These are phyloP conservation scores for Python bivittatus DNA, from an alignment of 2,113 vertebrate species.

Conservation along the genomic window DNA sequence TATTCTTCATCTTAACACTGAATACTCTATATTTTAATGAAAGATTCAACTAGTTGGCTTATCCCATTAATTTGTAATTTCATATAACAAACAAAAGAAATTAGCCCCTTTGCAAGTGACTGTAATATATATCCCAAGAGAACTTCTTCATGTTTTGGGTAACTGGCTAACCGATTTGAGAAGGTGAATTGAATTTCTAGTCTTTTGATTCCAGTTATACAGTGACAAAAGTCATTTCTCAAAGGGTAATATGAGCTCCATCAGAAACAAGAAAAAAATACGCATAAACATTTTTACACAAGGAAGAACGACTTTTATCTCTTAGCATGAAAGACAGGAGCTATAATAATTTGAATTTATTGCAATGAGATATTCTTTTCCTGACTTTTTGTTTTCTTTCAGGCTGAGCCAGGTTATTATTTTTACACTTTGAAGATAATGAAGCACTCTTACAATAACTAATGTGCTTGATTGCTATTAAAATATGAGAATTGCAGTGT, in stretches of 20 bases:
- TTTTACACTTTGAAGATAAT: background rate
- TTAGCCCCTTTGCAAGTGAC: background rate
- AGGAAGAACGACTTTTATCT: background rate
- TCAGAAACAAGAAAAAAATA: background rate
- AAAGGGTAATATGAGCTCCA: background rate
- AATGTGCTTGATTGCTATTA: background rate
- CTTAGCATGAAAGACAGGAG: background rate
- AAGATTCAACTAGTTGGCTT: background rate
- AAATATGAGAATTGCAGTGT: background rate
- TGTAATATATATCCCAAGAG: background rate
- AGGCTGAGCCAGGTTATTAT: background rate
- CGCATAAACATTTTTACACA: background rate
- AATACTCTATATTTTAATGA: background rate
- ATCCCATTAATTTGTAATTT: background rate
- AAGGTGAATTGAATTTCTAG: background rate
- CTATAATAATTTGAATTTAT: background rate
- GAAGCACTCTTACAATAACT: background rate
- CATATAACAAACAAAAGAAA: background rate
- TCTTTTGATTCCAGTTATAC: background rate
- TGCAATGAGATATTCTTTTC: background rate
- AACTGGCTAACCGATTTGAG: background rate
- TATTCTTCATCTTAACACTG: background rate
- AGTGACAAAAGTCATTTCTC: background rate
- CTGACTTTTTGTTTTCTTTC: background rate
- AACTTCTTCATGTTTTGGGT: background rate